Base-by-base conservation (phyloP, 2,113 vertebrate genomes). In the Eolophus roseicapilla region DNA sequence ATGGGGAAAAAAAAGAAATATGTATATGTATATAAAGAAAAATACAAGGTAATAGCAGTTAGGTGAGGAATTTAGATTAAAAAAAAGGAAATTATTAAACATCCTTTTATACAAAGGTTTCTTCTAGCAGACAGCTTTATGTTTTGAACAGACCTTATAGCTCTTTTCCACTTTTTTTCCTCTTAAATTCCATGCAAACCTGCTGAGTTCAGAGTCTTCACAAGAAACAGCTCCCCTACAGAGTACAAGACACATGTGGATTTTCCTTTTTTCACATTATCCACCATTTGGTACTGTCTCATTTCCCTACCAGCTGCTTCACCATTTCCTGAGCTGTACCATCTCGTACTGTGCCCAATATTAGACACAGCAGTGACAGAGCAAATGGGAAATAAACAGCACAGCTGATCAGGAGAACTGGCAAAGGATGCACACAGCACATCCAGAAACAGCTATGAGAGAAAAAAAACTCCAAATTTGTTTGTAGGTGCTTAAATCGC, bases 281-380 rank as follows among this genome's bases (percentile, higher is more conserved):
- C 77, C 71, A 65, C 59, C 55, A 46, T 84, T 94, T 19, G 53
- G 79, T 47, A 33, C 67, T 53, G 81, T 85, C 94, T 96, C 93
- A 76, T 93, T 89, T 82, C 81, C 90, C 95, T 94, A 46, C 89
- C 91, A 95, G 91, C 77, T 95, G 59, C 80, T 67, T 93, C 71
- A 79, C 76, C 50, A 62, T 77, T 86, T 97, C 96, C 63, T 50
- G 90, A 96, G 78, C 73, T 85, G 71, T 31, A 91, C 17, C 59
- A 62, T 69, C 86, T 96, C 53, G 50, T 64, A 92, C 64, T 59
- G 59, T 43, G 85, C 15, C 75, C 6, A 74, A 53, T 93, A 91
- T 77, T 76, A 94, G 86, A 88, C 89, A 89, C 68, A 91, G 93
- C 35, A 47, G 73, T 59, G 59, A 86, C 46, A 88, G 25, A 93